Conservation (phyloP, 2,797 vertebrate species). For the Rhinogobio ventralis region DNA sequence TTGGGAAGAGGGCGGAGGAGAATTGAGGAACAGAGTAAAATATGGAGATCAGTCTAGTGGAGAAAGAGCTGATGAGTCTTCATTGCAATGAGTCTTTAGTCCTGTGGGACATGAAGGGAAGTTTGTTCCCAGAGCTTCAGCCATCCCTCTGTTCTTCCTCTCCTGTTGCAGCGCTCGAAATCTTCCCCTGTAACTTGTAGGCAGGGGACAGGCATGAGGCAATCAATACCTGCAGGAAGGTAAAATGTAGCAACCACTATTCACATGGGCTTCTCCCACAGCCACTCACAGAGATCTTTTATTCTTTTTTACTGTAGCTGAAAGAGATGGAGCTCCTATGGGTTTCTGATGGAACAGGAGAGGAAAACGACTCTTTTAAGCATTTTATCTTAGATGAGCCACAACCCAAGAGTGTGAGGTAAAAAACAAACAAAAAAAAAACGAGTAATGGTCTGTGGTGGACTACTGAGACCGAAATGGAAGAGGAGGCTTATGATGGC, state of each 20-base stretch:
- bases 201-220: slow-evolving; percentile 77
- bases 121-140: slow-evolving; percentile 49
- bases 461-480: slow-evolving; percentile 33
- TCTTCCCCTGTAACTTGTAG: slow-evolving; percentile 59
- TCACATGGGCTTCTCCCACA: slow-evolving; percentile 72
- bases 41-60: slow-evolving; percentile 33
- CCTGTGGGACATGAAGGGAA: slow-evolving; percentile 41
- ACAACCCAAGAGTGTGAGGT: slow-evolving; percentile 21
- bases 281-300: slow-evolving; percentile 45
- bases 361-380: slow-evolving; percentile 59
- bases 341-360: slow-evolving; percentile 52
- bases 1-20: slow-evolving; percentile 24
- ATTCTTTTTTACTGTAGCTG: slow-evolving; percentile 49
- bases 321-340: slow-evolving; percentile 49
- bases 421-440: not conserved
- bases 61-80: slow-evolving; percentile 48
- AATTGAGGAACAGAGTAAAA: slow-evolving; percentile 30
- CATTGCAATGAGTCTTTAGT: slow-evolving; percentile 38
- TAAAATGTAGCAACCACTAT: slow-evolving; percentile 70
- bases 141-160: slow-evolving; percentile 41
- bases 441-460: slow-evolving; percentile 27
- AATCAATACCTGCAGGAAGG: slow-evolving; percentile 80
- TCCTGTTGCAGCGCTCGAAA: slow-evolving; percentile 40
- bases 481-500: slow-evolving; percentile 14
- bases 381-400: slow-evolving; percentile 52